Base-by-base conservation (phyloP, 2,888 invertebrate genomes). In the Lochmaea crataegi region DNA sequence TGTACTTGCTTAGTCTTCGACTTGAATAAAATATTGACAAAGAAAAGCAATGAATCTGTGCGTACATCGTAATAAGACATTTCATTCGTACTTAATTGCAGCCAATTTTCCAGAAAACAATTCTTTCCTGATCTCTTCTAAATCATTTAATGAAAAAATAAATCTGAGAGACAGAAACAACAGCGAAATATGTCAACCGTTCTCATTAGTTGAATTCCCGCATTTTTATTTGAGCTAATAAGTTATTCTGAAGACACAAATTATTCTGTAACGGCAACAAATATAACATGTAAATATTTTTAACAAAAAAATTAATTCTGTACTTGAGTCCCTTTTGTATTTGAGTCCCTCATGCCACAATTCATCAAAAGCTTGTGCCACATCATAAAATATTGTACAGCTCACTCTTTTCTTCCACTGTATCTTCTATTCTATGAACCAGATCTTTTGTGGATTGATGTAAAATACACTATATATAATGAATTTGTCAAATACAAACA, bases 71-170 rank as follows among this genome's bases (percentile, higher is more conserved):
- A 53, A 53, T 53, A 18, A 53, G 65, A 65, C 65, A 65, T 65
- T 65, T 51, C 26, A 65, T 65, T 38, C 65, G 48, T 65, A 51
- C 65, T 65, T 65, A 65, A 65, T 65, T 65, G 65, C 16, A 65
- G 48, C 65, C 65, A 65, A 65, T 65, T 65, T 65, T 65, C 63
- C 65, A 51, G 65, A 51, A 65, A 65, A 65, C 65, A 65, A 65
- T 32, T 32, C 51, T 48, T 18, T 48, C 1, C 18, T 18, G 2
- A 53, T 53, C 53, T 53, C 16, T 18, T 53, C 18, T 53, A 18
- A 53, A 16, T 10, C 18, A 18, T 53, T 18, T 10, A 18, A 18
- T 18, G 7, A 53, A 53, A 10, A 18, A 16, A 53, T 10, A 18
- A 53, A 53, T 45, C 14, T 45, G 14, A 4, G 45, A 14, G 45